These are phyloP conservation scores for Polydrusus tereticollis DNA, from an alignment of 2,888 invertebrate species.

Conservation along the genomic window DNA sequence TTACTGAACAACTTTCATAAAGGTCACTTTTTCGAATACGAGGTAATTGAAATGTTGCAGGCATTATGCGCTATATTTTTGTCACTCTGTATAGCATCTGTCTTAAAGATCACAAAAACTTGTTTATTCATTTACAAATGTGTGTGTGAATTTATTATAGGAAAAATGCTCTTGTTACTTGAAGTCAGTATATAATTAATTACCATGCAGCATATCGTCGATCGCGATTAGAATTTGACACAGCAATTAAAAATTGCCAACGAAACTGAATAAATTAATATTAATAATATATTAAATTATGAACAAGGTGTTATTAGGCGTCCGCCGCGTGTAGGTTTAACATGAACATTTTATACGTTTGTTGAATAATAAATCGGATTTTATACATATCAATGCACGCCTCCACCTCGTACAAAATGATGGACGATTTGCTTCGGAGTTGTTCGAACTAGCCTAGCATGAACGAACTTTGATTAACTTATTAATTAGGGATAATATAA, in stretches of 20 bases:
- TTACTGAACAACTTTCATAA: too few relatives aligned
- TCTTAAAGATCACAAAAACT: too few relatives aligned
- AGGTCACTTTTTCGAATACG: too few relatives aligned
- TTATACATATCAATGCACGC: slow-evolving; percentile 5
- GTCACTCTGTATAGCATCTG: too few relatives aligned
- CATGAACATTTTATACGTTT: slow-evolving; percentile 26
- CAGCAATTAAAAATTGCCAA: slow-evolving; percentile 23
- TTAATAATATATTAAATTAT: slow-evolving; percentile 31
- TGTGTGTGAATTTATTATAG: too few relatives aligned
- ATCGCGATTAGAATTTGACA: not conserved
- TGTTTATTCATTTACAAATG: too few relatives aligned
- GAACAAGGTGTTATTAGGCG: slow-evolving; percentile 42
- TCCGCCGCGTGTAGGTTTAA: slow-evolving; percentile 36
- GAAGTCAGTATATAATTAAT: too few relatives aligned
- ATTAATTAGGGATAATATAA: too few relatives aligned
- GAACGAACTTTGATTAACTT: not conserved
- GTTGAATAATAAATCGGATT: slow-evolving; percentile 19
- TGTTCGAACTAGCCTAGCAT: slow-evolving; percentile 15
- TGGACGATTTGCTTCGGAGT: slow-evolving; percentile 24
- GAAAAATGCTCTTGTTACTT: too few relatives aligned
- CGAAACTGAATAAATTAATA: slow-evolving; percentile 8
- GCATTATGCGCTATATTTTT: too few relatives aligned
- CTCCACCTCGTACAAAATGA: slow-evolving; percentile 20
- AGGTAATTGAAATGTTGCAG: too few relatives aligned
- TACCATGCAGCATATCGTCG: too few relatives aligned